Percentiles rank a stretch among this genome's conserved stretches.
Conservation (phyloP, 2,113 vertebrate species). For the Spilogale gracilis region DNA sequence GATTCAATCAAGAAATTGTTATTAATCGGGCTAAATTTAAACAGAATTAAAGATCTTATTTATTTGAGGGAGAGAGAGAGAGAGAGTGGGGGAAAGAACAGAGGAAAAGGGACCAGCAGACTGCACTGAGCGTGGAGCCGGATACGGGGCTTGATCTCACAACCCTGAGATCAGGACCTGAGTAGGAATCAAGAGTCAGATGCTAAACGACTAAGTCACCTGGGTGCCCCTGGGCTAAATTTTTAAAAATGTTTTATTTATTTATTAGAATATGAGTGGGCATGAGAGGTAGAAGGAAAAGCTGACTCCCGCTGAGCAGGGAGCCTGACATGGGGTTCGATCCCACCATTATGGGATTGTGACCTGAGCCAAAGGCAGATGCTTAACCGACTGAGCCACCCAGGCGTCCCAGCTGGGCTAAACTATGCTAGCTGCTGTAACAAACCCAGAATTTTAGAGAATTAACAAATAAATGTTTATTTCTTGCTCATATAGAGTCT, state of each 20-base stretch:
- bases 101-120: no score
- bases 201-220: no score
- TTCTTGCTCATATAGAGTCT: neutral
- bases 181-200: no score
- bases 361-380: neutral
- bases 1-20: conserved; percentile 26
- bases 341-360: neutral
- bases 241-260: neutral
- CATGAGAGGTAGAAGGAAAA: neutral
- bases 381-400: neutral
- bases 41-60: no score
- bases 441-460: neutral
- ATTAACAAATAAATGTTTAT: conserved; percentile 35
- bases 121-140: no score
- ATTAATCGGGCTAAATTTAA: conserved; percentile 45
- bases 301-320: neutral
- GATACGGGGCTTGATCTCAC: no score
- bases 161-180: no score
- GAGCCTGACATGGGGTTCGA: neutral
- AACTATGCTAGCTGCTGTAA: conserved; percentile 57
- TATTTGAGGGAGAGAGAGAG: no score
- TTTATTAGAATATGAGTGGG: neutral
- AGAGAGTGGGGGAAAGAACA: no score
- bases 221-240: no score
- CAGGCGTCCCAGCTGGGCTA: neutral